A percentile compares a stretch with the other conserved stretches of the same genome.
phyloP scores from a whole-genome alignment of 2,888 invertebrate species.

The Acholoe squamosa region DNA sequence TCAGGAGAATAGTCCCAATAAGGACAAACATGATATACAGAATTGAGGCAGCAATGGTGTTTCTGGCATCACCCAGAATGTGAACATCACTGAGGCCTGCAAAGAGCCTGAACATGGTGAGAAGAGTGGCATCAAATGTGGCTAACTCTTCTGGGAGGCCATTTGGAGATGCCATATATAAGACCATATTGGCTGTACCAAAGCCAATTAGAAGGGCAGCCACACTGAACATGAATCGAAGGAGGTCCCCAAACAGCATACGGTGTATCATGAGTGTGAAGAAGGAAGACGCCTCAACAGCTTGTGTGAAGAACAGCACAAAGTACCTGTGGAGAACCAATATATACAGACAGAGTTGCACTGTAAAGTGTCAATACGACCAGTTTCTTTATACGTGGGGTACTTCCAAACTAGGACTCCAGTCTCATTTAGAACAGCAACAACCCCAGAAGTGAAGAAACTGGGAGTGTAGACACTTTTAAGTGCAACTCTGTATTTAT shows the following conservation, averaged over 20 bases:
- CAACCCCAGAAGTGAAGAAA: too few relatives aligned
- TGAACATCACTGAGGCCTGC: slow-evolving; percentile 2
- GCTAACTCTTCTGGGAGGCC: background rate
- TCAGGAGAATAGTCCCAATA: slow-evolving; percentile 28
- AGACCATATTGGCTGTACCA: slow-evolving; percentile 25
- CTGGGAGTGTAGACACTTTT: too few relatives aligned
- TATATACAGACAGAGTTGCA: too few relatives aligned
- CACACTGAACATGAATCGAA: slow-evolving; percentile 47
- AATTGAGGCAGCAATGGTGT: background rate
- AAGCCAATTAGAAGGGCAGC: slow-evolving; percentile 30
- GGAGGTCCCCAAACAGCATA: slow-evolving; percentile 58
- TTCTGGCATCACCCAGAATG: background rate
- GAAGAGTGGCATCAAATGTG: background rate
- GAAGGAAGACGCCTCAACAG: background rate
- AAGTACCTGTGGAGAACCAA: background rate
- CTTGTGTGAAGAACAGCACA: slow-evolving; percentile 49
- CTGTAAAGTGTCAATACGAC: too few relatives aligned
- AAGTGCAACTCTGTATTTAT: too few relatives aligned
- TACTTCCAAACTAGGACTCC: too few relatives aligned
- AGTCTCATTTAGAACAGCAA: too few relatives aligned
- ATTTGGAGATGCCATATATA: background rate
- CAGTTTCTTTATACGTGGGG: too few relatives aligned
- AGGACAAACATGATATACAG: background rate
- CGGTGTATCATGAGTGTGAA: slow-evolving; percentile 61
- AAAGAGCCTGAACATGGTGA: slow-evolving; percentile 57